Conservation (phyloP, 2,888 invertebrate genomes). For the Uloborus plumipes region DNA sequence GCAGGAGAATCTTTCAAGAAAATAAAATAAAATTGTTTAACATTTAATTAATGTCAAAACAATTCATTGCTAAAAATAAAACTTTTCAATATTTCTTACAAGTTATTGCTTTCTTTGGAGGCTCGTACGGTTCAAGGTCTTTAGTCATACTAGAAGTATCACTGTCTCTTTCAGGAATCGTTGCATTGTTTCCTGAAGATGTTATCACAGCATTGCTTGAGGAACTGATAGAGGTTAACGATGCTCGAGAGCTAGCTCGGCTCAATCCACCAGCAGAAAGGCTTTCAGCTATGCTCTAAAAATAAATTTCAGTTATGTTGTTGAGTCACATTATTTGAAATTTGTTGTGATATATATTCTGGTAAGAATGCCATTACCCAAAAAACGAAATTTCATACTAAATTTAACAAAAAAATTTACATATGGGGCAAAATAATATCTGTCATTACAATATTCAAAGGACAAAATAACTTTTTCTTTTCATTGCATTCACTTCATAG, state of each 20-base stretch:
- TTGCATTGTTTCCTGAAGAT: constrained; percentile 31
- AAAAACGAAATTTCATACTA: no score
- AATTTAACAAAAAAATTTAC: no score
- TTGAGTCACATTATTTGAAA: no score
- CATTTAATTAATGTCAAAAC: not conserved
- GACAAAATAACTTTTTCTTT: no score
- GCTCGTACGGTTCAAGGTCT: constrained; percentile 52
- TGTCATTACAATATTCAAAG: no score
- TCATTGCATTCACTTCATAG: no score
- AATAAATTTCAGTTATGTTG: constrained; percentile 2
- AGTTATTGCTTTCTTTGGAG: constrained; percentile 47
- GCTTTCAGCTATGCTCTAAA: constrained; percentile 72
- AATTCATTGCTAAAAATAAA: constrained; percentile 1
- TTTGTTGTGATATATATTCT: no score
- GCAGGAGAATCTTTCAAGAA: constrained; percentile 81
- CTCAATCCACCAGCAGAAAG: constrained; percentile 69
- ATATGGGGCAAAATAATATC: no score
- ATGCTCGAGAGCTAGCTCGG: constrained; percentile 78
- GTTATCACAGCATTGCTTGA: constrained; percentile 62
- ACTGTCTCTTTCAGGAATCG: constrained; percentile 24
- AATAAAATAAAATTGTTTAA: not conserved
- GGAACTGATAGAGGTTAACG: constrained; percentile 75
- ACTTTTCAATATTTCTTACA: constrained; percentile 27
- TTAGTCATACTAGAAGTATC: constrained; percentile 24
- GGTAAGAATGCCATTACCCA: no score